Conservation (phyloP, 2,888 invertebrate genomes). For the Atethmia centrago region DNA sequence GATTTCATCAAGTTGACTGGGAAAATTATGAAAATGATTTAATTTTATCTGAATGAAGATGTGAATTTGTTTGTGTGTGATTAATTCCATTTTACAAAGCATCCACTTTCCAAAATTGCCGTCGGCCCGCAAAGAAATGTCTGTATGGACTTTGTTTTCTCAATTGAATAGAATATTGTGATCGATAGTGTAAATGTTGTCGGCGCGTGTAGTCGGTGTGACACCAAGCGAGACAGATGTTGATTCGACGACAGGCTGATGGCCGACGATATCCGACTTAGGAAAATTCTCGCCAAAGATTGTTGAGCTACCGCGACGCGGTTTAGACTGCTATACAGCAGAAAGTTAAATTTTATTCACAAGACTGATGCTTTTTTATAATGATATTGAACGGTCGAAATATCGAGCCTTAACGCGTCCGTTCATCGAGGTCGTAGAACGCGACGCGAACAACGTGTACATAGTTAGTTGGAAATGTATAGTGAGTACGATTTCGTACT, state of each 20-base stretch:
- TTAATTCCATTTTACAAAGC: slow-evolving; percentile 38
- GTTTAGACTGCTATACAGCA: slow-evolving; percentile 74
- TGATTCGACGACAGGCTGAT: slow-evolving; percentile 74
- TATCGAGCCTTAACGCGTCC: slow-evolving; percentile 71
- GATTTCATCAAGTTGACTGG: slow-evolving; percentile 20
- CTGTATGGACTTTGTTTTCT: slow-evolving; percentile 40
- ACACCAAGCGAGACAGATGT: slow-evolving; percentile 77
- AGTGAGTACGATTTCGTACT: slow-evolving; percentile 64
- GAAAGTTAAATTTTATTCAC: slow-evolving; percentile 83
- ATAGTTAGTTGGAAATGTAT: slow-evolving; percentile 83
- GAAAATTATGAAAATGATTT: slow-evolving; percentile 37
- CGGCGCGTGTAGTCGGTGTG: slow-evolving; percentile 41
- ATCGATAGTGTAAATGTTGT: slow-evolving; percentile 34
- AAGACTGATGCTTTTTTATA: slow-evolving; percentile 89
- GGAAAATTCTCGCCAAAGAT: slow-evolving; percentile 85
- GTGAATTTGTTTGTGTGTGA: slow-evolving; percentile 44
- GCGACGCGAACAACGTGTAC: slow-evolving; percentile 78
- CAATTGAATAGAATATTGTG: slow-evolving; percentile 42
- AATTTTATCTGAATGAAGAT: slow-evolving; percentile 47
- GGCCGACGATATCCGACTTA: slow-evolving; percentile 67
- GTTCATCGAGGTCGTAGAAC: slow-evolving; percentile 61
- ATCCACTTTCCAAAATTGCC: slow-evolving; percentile 7
- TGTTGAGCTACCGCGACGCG: slow-evolving; percentile 75
- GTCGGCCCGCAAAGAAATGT: slow-evolving; percentile 37
- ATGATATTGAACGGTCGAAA: slow-evolving; percentile 79